A percentile compares a stretch with the other conserved stretches of the same genome.
phyloP scores from a whole-genome alignment of 2,113 vertebrate genomes.

The Lota lota region DNA sequence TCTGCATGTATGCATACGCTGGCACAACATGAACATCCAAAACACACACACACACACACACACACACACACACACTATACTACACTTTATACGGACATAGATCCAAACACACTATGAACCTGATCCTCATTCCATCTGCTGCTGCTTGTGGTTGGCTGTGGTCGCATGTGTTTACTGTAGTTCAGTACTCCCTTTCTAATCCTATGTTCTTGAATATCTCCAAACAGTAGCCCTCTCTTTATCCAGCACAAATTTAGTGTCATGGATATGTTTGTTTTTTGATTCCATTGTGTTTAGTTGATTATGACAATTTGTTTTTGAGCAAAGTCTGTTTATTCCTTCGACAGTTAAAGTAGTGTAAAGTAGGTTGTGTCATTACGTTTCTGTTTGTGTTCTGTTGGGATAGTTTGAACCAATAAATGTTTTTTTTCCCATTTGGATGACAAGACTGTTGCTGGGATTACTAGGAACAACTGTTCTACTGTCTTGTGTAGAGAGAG shows the following conservation, averaged over 20 bases:
- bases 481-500: too few species aligned
- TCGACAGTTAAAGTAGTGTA: slow-evolving; percentile 4
- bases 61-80: slow-evolving; percentile 18
- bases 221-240: too few species aligned
- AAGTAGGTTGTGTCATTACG: too few species aligned
- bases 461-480: too few species aligned
- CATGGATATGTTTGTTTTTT: slow-evolving; percentile 45
- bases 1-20: background rate
- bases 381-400: too few species aligned
- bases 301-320: background rate
- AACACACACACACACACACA: slow-evolving; percentile 1
- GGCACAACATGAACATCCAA: slow-evolving; percentile 11
- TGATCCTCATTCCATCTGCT: slow-evolving; percentile 31
- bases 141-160: slow-evolving; percentile 62
- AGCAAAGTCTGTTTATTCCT: slow-evolving; percentile 6
- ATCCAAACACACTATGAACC: too few species aligned
- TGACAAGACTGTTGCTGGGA: too few species aligned
- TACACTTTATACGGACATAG: slow-evolving; percentile 22
- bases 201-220: slow-evolving; percentile 49
- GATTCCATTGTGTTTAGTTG: slow-evolving; percentile 27
- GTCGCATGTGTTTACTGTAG: slow-evolving; percentile 64
- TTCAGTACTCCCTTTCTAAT: slow-evolving; percentile 46
- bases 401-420: slow-evolving; percentile 36
- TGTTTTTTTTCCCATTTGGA: slow-evolving; percentile 36
- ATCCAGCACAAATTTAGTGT: slow-evolving; percentile 35